A percentile compares a stretch with the other conserved stretches of the same genome.
phyloP scores from a whole-genome alignment of 2,888 invertebrate genomes.

The Yponomeuta cagnagella region DNA sequence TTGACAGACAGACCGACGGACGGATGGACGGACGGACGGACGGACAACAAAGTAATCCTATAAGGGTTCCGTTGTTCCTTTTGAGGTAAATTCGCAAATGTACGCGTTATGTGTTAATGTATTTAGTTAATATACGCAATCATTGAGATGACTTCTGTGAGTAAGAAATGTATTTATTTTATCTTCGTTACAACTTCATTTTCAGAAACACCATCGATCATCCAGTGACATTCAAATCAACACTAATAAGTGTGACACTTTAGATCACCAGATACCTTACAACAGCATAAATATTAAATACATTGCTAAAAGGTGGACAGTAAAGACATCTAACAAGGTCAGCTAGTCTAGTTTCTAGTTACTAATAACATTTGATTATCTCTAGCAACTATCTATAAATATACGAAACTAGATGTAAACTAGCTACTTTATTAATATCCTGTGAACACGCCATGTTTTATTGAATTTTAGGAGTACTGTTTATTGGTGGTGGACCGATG shows the following conservation, averaged over 20 bases:
- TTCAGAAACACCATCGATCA: background rate
- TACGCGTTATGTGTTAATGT: no score
- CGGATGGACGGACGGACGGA: no score
- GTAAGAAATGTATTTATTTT: background rate
- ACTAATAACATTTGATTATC: conserved; percentile 42
- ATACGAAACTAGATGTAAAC: conserved; percentile 13
- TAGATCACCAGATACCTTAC: background rate
- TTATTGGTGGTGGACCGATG: conserved; percentile 15
- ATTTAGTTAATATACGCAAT: no score
- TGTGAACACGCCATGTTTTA: background rate
- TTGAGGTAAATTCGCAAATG: no score
- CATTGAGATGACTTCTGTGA: no score
- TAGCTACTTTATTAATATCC: background rate
- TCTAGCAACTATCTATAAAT: conserved; percentile 19
- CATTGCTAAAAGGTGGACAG: background rate
- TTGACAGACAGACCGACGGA: no score
- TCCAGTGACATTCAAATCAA: background rate
- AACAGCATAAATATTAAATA: background rate
- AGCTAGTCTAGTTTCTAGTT: conserved; percentile 39
- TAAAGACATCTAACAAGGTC: conserved; percentile 32
- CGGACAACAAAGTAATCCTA: no score
- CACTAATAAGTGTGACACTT: background rate
- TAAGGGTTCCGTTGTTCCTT: no score
- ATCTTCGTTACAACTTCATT: background rate
- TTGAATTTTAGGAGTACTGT: background rate